These are phyloP conservation scores for Salmo trutta DNA, from an alignment of 2,797 vertebrate genomes.

Conservation along the genomic window DNA sequence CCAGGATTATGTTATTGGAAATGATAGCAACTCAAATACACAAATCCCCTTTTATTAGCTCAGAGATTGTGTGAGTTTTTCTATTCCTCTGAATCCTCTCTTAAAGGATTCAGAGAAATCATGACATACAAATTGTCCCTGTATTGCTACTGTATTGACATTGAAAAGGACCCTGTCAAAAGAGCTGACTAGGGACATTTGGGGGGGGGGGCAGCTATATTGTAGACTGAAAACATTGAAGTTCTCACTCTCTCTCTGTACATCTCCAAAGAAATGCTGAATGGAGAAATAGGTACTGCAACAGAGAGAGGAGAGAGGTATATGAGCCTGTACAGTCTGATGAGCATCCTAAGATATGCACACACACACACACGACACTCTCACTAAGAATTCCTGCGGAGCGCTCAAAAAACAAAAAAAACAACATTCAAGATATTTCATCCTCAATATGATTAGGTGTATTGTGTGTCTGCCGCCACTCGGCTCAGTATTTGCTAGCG, in stretches of 20 bases:
- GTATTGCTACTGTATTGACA: background rate
- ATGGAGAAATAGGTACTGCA: too few relatives aligned
- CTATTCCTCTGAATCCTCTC: background rate
- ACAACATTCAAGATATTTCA: conserved; percentile 36
- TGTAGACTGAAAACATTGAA: background rate
- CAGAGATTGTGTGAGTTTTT: background rate
- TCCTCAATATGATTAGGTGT: conserved; percentile 52
- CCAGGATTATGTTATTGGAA: background rate
- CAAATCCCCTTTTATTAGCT: background rate
- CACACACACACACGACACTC: conserved; percentile 12
- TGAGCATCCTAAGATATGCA: background rate
- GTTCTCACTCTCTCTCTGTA: background rate
- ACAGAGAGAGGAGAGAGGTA: too few relatives aligned
- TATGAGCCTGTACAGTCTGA: too few relatives aligned
- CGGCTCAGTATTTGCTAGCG: conserved; percentile 47
- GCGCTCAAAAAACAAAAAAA: conserved; percentile 47
- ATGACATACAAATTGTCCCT: background rate
- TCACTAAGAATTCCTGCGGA: conserved; percentile 42
- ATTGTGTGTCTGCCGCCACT: background rate
- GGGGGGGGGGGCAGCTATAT: background rate
- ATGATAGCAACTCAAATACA: background rate
- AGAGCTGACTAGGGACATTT: background rate
- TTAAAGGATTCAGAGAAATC: background rate
- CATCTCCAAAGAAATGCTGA: too few relatives aligned
- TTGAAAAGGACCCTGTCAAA: background rate